Evolutionary conservation across 2,888 invertebrate genomes (phyloP), one percentile per base, ranked within the genome.

Genomic region (Leptopilina syphax): DNA sequence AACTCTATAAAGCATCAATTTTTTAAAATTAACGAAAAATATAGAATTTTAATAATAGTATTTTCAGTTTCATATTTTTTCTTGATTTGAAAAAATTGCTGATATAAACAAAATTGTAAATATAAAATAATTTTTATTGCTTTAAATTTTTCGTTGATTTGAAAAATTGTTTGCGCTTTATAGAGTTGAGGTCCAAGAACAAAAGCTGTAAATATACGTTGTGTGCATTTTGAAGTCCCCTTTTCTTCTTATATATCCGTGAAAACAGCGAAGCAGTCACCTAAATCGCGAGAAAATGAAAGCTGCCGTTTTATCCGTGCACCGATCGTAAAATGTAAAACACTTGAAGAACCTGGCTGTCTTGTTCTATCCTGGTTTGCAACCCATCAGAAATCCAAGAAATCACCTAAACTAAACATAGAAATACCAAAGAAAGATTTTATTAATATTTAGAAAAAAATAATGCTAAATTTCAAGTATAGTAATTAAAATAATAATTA

Each of bases 321-420:
- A 73, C 57, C 34, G 34, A 73, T 73, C 73, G 73, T 73, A 73
- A 73, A 73, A 73, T 57, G 73, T 57, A 73, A 73, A 73, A 73
- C 54, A 73, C 54, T 73, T 34, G 41, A 34, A 57, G 57, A 54
- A 57, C 73, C 24, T 41, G 34, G 34, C 34, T 34, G 57, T 73
- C 73, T 73, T 73, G 57, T 57, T 57, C 57, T 57, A 57, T 50
- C 34, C 57, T 54, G 57, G 73, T 73, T n/a, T 73, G 24, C 54
- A 34, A 44, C 5, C 57, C 27, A 41, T 47, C 57, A 73, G 73
- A 73, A 73, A 73, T 73, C 73, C 73, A 41, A 73, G 73, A 73
- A 73, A 73, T 34, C 73, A 50, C 73, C 73, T 73, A 73, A 73
- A 73, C 73, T 73, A 73, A 73, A 73, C 73, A 57, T 73, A 73